Conservation (phyloP, 2,797 vertebrate species). For the Rhinogobio ventralis region DNA sequence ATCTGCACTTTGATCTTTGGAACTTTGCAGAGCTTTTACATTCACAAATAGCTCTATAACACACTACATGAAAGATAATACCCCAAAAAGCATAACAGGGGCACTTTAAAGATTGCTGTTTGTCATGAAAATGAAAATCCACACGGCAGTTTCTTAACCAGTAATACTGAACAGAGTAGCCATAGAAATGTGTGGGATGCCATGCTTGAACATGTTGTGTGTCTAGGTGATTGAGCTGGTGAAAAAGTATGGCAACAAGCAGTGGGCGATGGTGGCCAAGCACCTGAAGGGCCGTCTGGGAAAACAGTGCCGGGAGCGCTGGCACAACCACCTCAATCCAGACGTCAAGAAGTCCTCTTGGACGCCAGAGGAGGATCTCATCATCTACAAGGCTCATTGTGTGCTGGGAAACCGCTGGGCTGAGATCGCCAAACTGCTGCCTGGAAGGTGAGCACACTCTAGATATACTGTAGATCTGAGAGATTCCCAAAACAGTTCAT, state of each 20-base stretch:
- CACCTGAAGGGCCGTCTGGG: constrained; percentile 95
- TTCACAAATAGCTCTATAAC: too few species aligned
- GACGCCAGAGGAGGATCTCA: constrained; percentile 94
- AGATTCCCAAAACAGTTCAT: neutral
- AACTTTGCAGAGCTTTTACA: too few species aligned
- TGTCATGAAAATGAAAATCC: neutral
- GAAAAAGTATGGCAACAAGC: constrained; percentile 93
- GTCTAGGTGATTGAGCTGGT: constrained; percentile 94
- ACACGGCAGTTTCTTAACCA: neutral
- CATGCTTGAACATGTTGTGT: neutral
- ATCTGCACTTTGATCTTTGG: too few species aligned
- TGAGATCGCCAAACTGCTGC: constrained; percentile 96
- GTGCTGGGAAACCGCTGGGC: constrained; percentile 97
- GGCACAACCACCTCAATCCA: constrained; percentile 98
- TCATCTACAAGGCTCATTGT: constrained; percentile 95
- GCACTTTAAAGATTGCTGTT: neutral
- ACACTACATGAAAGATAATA: too few species aligned
- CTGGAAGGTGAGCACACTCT: constrained; percentile 84
- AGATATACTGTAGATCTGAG: too few species aligned
- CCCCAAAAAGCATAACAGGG: too few species aligned
- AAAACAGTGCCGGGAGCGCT: constrained; percentile 97
- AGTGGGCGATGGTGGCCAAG: constrained; percentile 95
- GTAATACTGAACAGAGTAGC: neutral
- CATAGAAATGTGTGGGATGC: too few species aligned
- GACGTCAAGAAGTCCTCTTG: constrained; percentile 97